A percentile compares a stretch with the other conserved stretches of the same genome.
Conservation (phyloP, 1,140 invertebrate genomes). For the Drosophila athabasca region DNA sequence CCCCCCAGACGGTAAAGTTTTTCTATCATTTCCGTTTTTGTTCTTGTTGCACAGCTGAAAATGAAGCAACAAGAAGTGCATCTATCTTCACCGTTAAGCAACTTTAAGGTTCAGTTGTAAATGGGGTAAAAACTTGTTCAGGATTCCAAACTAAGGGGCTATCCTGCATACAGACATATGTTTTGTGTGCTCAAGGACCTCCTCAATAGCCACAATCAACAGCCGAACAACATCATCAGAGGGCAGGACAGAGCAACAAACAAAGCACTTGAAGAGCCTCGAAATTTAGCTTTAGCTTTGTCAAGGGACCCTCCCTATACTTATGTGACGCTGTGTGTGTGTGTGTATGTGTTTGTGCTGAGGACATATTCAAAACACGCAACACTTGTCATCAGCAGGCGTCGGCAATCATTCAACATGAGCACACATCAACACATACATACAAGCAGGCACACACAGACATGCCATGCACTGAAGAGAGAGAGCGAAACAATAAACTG, state of each 20-base stretch:
- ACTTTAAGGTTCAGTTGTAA: conserved; percentile 36
- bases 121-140: conserved; percentile 28
- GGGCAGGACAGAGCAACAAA: conserved; percentile 11
- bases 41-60: conserved; percentile 15
- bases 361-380: conserved; percentile 76
- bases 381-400: conserved; percentile 79
- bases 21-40: conserved; percentile 2
- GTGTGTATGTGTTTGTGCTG: conserved; percentile 21
- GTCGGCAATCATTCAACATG: conserved; percentile 67
- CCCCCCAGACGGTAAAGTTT: conserved; percentile 35
- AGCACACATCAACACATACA: conserved; percentile 10
- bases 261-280: conserved; percentile 48
- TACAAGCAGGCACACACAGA: background rate
- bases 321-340: conserved; percentile 15
- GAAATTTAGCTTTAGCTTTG: conserved; percentile 58
- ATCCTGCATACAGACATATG: conserved; percentile 11
- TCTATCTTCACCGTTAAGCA: conserved; percentile 35
- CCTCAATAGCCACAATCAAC: conserved; percentile 43
- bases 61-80: conserved; percentile 23
- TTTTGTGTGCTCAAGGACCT: conserved; percentile 27
- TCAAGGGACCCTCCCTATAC: conserved; percentile 41
- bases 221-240: conserved; percentile 19
- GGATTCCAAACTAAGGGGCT: conserved; percentile 8
- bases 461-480: conserved; percentile 1
- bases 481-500: conserved; percentile 30